Conservation (phyloP, 2,888 invertebrate genomes). For the Anarsia innoxiella region DNA sequence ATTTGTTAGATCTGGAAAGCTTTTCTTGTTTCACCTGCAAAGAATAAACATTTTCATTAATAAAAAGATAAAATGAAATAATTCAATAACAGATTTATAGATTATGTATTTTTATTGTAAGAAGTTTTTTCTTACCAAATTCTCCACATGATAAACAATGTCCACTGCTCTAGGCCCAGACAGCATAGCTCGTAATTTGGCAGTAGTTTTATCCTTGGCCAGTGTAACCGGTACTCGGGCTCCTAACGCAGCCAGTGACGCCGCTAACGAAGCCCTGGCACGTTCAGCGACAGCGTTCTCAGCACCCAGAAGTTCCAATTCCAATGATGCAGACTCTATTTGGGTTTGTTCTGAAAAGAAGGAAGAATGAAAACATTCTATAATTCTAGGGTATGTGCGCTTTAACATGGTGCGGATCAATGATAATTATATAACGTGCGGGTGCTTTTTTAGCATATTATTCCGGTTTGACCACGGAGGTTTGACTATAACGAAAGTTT, state of each 20-base stretch:
- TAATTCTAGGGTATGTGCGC: too few species aligned
- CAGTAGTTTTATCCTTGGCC: conserved; percentile 62
- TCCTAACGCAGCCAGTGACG: conserved; percentile 41
- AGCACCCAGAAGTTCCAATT: conserved; percentile 81
- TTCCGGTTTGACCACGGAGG: too few species aligned
- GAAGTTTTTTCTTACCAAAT: conserved; percentile 78
- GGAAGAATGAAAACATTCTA: too few species aligned
- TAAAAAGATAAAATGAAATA: too few species aligned
- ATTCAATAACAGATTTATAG: too few species aligned
- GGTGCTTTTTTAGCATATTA: too few species aligned
- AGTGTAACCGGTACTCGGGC: conserved; percentile 46
- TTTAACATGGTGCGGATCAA: too few species aligned
- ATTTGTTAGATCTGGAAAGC: conserved; percentile 30
- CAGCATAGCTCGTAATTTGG: conserved; percentile 76
- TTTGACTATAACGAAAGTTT: too few species aligned
- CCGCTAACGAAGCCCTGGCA: conserved; percentile 56
- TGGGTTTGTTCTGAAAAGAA: conserved; percentile 76
- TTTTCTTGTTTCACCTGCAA: conserved; percentile 60
- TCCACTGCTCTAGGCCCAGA: conserved; percentile 85
- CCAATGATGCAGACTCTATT: conserved; percentile 84
- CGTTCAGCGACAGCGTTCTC: conserved; percentile 69
- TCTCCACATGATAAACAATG: conserved; percentile 85
- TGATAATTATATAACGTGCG: too few species aligned
- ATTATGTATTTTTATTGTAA: too few species aligned
- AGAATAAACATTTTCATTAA: not conserved